Evolutionary conservation across 2,113 vertebrate genomes (phyloP).

Genomic region (Columbina picui): DNA sequence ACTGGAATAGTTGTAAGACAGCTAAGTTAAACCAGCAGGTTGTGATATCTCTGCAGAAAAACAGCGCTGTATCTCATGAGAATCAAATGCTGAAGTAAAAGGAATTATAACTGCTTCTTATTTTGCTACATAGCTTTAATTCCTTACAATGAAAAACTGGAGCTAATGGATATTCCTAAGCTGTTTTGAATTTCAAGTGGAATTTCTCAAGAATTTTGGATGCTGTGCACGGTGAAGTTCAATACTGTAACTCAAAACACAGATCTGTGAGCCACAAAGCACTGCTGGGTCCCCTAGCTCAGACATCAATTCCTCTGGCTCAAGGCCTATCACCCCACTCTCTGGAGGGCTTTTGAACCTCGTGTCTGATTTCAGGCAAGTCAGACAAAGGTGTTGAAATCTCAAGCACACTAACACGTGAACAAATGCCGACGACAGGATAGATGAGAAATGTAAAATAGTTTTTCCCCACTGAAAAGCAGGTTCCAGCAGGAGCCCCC

Average conservation of each 20-base stretch:
- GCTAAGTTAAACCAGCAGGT: background rate
- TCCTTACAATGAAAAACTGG: background rate
- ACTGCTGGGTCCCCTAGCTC: background rate
- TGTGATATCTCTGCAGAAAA: background rate
- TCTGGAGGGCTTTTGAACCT: background rate
- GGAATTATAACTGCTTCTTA: background rate
- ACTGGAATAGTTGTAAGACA: background rate
- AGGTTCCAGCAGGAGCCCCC: background rate
- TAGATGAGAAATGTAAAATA: background rate
- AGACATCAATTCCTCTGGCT: background rate
- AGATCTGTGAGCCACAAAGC: background rate
- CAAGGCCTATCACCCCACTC: rapidly evolving
- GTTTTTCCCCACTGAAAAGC: background rate
- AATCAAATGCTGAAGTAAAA: constrained; percentile 1
- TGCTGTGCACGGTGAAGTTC: background rate
- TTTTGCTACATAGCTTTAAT: constrained; percentile 32
- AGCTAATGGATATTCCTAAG: constrained; percentile 19
- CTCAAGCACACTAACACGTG: background rate
- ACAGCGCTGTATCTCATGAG: background rate
- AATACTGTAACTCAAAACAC: constrained; percentile 1
- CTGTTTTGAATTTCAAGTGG: constrained; percentile 28
- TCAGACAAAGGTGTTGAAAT: background rate
- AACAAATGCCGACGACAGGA: background rate
- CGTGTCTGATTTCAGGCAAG: background rate
- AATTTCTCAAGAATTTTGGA: constrained; percentile 37